phyloP scores from a whole-genome alignment of 2,888 invertebrate species.

The Melanargia galathea region DNA sequence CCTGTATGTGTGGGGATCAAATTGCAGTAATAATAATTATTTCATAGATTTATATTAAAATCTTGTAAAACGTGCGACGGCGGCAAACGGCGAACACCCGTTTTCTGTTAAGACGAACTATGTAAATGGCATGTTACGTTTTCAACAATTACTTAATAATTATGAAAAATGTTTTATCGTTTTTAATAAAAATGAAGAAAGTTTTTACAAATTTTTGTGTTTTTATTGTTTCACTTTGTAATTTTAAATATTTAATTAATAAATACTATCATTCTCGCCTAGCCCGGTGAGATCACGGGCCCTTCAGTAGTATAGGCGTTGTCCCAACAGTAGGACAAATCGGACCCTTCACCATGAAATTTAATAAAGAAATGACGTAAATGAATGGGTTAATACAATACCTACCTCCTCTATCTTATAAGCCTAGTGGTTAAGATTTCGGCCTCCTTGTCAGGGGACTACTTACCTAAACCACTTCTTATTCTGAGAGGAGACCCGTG shows the following conservation, averaged over 20 bases:
- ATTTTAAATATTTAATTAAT: not conserved
- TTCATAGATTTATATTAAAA: not conserved
- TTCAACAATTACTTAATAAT: slow-evolving; percentile 60
- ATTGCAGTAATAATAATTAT: not conserved
- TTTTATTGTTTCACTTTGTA: slow-evolving; percentile 27
- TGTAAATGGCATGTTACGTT: slow-evolving; percentile 65
- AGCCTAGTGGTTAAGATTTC: too few relatives aligned
- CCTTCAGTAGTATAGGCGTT: too few relatives aligned
- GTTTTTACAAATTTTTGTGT: slow-evolving; percentile 40
- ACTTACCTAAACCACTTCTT: too few relatives aligned
- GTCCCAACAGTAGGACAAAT: too few relatives aligned
- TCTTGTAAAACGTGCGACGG: slow-evolving; percentile 10
- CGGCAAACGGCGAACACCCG: slow-evolving; percentile 27
- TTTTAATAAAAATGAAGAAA: slow-evolving; percentile 71
- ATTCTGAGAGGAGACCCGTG: too few relatives aligned
- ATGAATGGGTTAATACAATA: too few relatives aligned
- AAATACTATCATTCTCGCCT: not conserved
- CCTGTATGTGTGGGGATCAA: not conserved
- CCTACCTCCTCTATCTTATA: too few relatives aligned
- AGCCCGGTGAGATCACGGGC: too few relatives aligned
- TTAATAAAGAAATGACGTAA: too few relatives aligned
- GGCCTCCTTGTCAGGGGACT: too few relatives aligned
- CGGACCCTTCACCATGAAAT: too few relatives aligned
- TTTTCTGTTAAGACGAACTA: slow-evolving; percentile 54
- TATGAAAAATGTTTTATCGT: slow-evolving; percentile 70